These are phyloP conservation scores for Dermatemys mawii DNA, from an alignment of 2,113 vertebrate genomes.

Conservation along the genomic window DNA sequence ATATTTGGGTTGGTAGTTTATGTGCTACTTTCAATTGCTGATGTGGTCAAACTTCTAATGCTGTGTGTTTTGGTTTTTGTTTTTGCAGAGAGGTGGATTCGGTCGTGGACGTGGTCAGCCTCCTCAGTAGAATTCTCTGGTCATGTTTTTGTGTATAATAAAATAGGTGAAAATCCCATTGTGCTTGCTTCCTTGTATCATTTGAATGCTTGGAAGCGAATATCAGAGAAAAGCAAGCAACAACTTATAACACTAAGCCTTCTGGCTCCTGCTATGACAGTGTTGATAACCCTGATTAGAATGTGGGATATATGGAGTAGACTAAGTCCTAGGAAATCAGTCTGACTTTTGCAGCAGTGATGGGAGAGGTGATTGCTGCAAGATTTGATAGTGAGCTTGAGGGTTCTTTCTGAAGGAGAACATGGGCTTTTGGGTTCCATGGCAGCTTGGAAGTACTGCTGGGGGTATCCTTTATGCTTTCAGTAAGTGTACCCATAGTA, in stretches of 20 bases:
- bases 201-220: neutral
- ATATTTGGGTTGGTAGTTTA: neutral
- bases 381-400: neutral
- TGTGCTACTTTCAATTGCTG: neutral
- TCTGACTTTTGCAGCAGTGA: neutral
- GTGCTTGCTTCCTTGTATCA: neutral
- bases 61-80: neutral
- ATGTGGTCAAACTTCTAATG: neutral
- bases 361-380: neutral
- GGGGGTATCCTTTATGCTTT: neutral
- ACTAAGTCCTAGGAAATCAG: neutral
- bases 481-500: neutral
- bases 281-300: neutral
- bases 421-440: fast-evolving
- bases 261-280: fast-evolving
- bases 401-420: neutral
- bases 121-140: conserved; percentile 86
- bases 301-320: neutral
- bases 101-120: conserved; percentile 97
- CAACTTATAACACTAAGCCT: neutral
- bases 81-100: conserved; percentile 95
- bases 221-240: neutral
- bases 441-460: fast-evolving
- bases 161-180: conserved; percentile 80
- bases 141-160: conserved; percentile 89